Percentiles rank a stretch among this genome's conserved stretches.
Conservation (phyloP, 2,888 invertebrate genomes). For the Lacanobia oleracea region DNA sequence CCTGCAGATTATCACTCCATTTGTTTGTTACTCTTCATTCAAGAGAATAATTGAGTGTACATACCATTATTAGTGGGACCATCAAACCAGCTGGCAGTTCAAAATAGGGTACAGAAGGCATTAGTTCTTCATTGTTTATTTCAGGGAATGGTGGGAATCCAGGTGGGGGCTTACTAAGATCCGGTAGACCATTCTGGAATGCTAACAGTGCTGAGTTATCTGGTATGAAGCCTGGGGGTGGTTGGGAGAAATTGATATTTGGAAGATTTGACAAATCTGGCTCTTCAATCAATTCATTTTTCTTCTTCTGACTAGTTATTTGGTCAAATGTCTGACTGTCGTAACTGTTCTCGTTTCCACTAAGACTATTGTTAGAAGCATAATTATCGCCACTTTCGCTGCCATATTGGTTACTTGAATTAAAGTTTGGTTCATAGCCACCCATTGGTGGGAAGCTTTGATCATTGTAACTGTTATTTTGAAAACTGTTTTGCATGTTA, state of each 20-base stretch:
- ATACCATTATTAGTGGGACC: conserved; percentile 98
- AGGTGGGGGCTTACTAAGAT: conserved; percentile 96
- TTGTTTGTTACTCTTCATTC: conserved; percentile 34
- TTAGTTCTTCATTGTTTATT: conserved; percentile 92
- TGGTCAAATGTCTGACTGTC: conserved; percentile 87
- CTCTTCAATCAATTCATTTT: conserved; percentile 77
- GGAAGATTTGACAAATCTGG: conserved; percentile 81
- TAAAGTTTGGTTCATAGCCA: conserved; percentile 80
- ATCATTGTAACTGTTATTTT: conserved; percentile 82
- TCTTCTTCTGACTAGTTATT: conserved; percentile 77
- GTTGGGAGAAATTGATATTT: conserved; percentile 87
- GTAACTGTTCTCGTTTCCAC: conserved; percentile 88
- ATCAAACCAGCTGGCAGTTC: conserved; percentile 99
- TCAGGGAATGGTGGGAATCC: conserved; percentile 92
- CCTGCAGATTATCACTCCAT: conserved; percentile 37
- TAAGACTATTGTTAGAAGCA: conserved; percentile 85
- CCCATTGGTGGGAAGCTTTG: conserved; percentile 79
- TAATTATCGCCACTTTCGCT: conserved; percentile 87
- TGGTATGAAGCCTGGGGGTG: conserved; percentile 86
- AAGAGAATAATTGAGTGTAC: conserved; percentile 36
- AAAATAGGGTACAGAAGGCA: conserved; percentile 98
- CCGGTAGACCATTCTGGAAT: conserved; percentile 93
- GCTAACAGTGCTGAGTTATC: conserved; percentile 79
- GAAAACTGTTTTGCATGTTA: conserved; percentile 78
- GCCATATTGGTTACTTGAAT: conserved; percentile 80